phyloP scores from a whole-genome alignment of 2,113 vertebrate species.

The Percopsis transmontana region DNA sequence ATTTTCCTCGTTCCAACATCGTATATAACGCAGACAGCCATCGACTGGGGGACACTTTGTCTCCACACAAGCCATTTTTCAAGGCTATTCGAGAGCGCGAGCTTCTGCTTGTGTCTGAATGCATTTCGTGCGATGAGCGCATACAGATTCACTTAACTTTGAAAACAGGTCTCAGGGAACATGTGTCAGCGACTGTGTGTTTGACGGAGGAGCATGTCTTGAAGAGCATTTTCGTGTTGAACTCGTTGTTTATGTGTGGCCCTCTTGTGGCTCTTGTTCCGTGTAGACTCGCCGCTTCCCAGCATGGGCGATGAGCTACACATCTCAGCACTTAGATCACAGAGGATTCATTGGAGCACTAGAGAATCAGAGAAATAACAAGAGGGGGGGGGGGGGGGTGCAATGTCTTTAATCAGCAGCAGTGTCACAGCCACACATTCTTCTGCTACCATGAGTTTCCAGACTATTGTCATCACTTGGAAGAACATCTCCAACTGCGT shows the following conservation, averaged over 20 bases:
- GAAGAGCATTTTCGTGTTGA: conserved; percentile 21
- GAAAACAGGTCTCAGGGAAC: conserved; percentile 37
- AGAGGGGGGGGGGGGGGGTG: conserved; percentile 1
- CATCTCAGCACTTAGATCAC: conserved; percentile 48
- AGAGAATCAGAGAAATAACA: conserved; percentile 52
- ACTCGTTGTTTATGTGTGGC: conserved; percentile 2
- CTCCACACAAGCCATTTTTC: conserved; percentile 55
- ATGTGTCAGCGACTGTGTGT: conserved; percentile 14
- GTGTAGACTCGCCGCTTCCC: conserved; percentile 23
- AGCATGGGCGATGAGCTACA: conserved; percentile 43
- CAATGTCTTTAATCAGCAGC: conserved; percentile 62
- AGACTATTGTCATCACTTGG: conserved; percentile 61
- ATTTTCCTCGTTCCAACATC: conserved; percentile 50
- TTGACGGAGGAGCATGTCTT: conserved; percentile 35
- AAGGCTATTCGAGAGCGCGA: conserved; percentile 45
- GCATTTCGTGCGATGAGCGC: conserved; percentile 33
- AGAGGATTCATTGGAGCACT: conserved; percentile 39
- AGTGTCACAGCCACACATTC: conserved; percentile 48
- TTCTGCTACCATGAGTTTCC: conserved; percentile 36
- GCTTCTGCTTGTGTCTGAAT: conserved; percentile 57
- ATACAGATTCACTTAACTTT: conserved; percentile 44
- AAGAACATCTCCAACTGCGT: conserved; percentile 28
- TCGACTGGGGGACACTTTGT: conserved; percentile 67
- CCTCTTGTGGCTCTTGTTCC: conserved; percentile 3
- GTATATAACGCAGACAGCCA: conserved; percentile 71